These are phyloP conservation scores for Neria commutata DNA, from an alignment of 2,888 invertebrate genomes.

Conservation along the genomic window DNA sequence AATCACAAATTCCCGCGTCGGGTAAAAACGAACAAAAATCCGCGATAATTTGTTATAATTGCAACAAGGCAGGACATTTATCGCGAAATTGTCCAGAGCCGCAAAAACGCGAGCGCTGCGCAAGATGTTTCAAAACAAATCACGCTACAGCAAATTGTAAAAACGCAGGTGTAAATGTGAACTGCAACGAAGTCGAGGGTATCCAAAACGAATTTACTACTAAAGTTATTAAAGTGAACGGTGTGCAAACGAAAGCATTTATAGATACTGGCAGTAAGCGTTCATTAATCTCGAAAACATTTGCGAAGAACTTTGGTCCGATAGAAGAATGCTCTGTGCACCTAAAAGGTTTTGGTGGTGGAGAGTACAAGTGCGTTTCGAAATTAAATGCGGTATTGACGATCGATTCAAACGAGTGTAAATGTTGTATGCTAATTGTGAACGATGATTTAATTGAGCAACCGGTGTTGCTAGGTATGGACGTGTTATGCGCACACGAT, in stretches of 20 bases:
- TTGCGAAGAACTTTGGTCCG: not conserved
- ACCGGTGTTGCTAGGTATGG: constrained; percentile 11
- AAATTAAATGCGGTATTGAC: constrained; percentile 6
- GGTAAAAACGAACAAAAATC: not conserved
- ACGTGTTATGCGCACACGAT: constrained; percentile 4
- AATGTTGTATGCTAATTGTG: constrained; percentile 9
- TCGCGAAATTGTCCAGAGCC: constrained; percentile 16
- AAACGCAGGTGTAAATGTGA: not conserved
- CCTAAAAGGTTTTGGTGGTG: constrained; percentile 16
- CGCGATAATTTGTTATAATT: constrained; percentile 18
- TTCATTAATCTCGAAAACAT: constrained; percentile 10
- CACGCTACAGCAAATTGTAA: not conserved
- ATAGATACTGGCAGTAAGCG: constrained; percentile 16
- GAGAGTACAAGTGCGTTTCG: constrained; percentile 6
- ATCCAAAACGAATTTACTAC: not conserved
- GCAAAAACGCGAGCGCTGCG: constrained; percentile 11
- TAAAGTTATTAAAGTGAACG: constrained; percentile 10
- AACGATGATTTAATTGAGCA: constrained; percentile 11
- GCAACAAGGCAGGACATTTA: constrained; percentile 20
- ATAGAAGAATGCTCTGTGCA: too few relatives aligned
- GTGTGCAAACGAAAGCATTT: constrained; percentile 5
- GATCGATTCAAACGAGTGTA: constrained; percentile 4
- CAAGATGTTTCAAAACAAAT: too few relatives aligned
- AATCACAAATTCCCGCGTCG: too few relatives aligned
- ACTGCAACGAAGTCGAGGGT: not conserved